Percentiles rank a stretch among this genome's conserved stretches.
phyloP scores from a whole-genome alignment of 2,113 vertebrate species.

The Spheniscus mendiculus region DNA sequence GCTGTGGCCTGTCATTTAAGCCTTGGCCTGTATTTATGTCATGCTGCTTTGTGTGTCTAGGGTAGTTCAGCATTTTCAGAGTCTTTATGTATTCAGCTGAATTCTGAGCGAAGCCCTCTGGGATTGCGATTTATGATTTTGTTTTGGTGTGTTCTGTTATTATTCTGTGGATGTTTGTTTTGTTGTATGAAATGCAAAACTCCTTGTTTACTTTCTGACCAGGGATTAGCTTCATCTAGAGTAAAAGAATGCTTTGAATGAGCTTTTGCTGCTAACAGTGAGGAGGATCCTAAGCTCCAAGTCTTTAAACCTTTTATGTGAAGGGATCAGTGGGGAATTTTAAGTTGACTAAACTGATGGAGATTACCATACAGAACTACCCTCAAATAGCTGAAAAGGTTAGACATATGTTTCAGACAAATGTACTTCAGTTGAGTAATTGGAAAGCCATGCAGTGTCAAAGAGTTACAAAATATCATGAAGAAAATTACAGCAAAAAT shows the following conservation, averaged over 20 bases:
- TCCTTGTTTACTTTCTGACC: not conserved
- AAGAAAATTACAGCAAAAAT: not conserved
- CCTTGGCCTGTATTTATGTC: not conserved
- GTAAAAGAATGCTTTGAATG: not conserved
- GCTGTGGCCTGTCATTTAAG: not conserved
- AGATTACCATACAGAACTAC: not conserved
- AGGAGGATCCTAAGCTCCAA: not conserved
- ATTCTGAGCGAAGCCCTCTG: not conserved
- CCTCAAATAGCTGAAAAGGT: not conserved
- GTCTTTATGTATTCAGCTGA: not conserved
- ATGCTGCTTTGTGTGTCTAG: not conserved
- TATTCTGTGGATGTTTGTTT: not conserved
- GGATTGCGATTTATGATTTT: not conserved
- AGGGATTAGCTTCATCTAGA: slow-evolving; percentile 12
- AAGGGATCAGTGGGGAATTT: slow-evolving; percentile 19
- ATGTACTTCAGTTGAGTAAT: not conserved
- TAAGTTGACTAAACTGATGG: slow-evolving; percentile 9
- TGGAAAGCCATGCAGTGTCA: not conserved
- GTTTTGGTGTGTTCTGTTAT: not conserved
- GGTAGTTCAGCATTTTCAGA: not conserved
- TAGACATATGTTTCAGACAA: slow-evolving; percentile 12
- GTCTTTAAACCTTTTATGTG: slow-evolving; percentile 39
- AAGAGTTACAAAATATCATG: not conserved
- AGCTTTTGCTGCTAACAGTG: not conserved
- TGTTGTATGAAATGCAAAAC: not conserved